Conservation (phyloP, 2,113 vertebrate species). For the Spheniscus mendiculus region DNA sequence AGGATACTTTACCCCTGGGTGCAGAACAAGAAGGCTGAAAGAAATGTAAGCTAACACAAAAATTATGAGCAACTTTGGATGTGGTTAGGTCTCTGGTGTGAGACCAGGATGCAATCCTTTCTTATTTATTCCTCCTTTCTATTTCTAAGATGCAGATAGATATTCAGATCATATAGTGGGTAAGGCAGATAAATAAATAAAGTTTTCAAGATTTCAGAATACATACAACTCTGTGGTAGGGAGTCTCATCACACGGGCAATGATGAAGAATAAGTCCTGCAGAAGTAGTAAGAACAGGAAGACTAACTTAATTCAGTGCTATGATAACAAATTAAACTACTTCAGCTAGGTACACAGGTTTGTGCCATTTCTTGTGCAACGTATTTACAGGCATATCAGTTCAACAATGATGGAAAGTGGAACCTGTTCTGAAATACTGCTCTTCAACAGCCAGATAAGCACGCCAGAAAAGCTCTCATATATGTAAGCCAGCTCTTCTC, state of each 20-base stretch:
- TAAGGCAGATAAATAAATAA: slow-evolving; percentile 41
- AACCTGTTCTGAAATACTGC: neutral
- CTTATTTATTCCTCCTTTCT: slow-evolving; percentile 14
- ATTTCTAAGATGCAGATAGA: slow-evolving; percentile 6
- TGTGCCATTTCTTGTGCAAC: neutral
- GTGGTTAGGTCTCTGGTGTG: slow-evolving; percentile 5
- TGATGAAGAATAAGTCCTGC: neutral
- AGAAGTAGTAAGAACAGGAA: neutral
- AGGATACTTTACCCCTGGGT: slow-evolving; percentile 50
- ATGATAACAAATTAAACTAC: neutral
- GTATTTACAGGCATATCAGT: neutral
- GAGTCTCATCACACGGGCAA: neutral
- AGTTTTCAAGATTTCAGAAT: neutral
- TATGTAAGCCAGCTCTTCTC: neutral
- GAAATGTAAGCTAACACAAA: slow-evolving; percentile 19
- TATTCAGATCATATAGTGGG: neutral
- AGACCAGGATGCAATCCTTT: neutral
- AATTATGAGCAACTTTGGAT: slow-evolving; percentile 43
- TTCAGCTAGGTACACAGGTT: neutral
- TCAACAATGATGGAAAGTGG: neutral
- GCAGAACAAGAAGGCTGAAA: slow-evolving; percentile 14
- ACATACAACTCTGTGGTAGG: neutral
- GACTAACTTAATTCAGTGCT: neutral
- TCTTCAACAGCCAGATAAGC: neutral
- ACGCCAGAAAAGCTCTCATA: neutral